phyloP scores from a whole-genome alignment of 2,888 invertebrate genomes.

The Tenthredo mesomela region DNA sequence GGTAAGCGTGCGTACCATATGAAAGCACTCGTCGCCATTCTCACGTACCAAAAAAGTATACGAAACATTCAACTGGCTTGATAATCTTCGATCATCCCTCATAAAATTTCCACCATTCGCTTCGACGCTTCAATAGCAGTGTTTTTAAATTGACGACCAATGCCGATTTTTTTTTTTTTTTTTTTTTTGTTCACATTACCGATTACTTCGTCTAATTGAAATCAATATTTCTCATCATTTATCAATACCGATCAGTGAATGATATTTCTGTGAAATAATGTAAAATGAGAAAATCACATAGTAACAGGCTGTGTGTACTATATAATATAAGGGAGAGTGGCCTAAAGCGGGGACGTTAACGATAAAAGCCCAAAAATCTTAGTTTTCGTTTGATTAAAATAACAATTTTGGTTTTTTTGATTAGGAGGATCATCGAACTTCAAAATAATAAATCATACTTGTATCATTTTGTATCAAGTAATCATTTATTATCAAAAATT shows the following conservation, averaged over 20 bases:
- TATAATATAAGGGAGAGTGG: too few species aligned
- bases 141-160: neutral
- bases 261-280: neutral
- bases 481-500: too few species aligned
- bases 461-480: too few species aligned
- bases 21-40: slow-evolving; percentile 18
- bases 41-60: slow-evolving; percentile 3
- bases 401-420: too few species aligned
- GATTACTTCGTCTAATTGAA: neutral
- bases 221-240: neutral
- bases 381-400: too few species aligned
- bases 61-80: neutral
- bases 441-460: too few species aligned
- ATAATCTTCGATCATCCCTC: neutral
- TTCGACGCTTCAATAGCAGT: neutral
- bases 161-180: neutral
- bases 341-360: too few species aligned
- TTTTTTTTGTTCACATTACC: too few species aligned
- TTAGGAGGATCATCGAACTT: too few species aligned
- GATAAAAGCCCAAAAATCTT: too few species aligned
- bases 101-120: neutral
- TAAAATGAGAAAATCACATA: slow-evolving; percentile 1
- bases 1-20: slow-evolving; percentile 11
- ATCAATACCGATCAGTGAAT: neutral
- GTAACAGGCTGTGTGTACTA: neutral